Evolutionary conservation across 1,140 invertebrate species (phyloP), one percentile per base, ranked within the genome.

Genomic region (Proctacanthus coquilletti): DNA sequence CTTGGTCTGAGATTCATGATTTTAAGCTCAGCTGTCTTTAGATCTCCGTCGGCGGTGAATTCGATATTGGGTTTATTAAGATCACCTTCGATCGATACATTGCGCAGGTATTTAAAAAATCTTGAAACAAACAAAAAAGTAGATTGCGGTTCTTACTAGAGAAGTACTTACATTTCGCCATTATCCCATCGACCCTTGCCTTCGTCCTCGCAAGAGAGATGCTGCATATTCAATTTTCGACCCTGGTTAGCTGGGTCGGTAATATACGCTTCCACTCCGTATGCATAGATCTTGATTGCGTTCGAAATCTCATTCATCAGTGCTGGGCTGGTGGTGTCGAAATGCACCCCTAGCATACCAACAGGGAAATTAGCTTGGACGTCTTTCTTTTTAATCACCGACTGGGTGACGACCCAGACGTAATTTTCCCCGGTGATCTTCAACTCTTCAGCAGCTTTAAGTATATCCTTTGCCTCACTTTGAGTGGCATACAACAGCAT

Each of bases 321-420:
- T 18, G 80, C 78, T 0, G 71, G 65, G 41, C 76, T 80, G 36
- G 78, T 81, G 14, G 87, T 91, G 52, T 93, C 86, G 47, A 91
- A 93, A 58, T 93, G 85, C 1, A 92, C 84, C 40, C 91, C 89
- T 9, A 96, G 64, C 81, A 93, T 89, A 20, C 91, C 91, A 14
- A 91, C 74, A 0, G 88, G 88, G 56, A 93, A 94, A 47, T 85
- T 77, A 42, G 74, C 70, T 1, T 80, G 74, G n/a, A 79, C 76
- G 46, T 80, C 71, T 36, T 60, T 52, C 49, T 78, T 80, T 52
- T 74, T 86, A 25, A 95, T 84, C 30, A 92, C 87, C 49, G 84
- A 87, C 59, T 94, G 86, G n/a, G 87, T 92, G 0, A 92, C 86
- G 33, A 97, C 85, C 92, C 92, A 96, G 5, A 95, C 86, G 57